Conservation (phyloP, 2,888 invertebrate genomes). For the Herminia tarsipennalis region DNA sequence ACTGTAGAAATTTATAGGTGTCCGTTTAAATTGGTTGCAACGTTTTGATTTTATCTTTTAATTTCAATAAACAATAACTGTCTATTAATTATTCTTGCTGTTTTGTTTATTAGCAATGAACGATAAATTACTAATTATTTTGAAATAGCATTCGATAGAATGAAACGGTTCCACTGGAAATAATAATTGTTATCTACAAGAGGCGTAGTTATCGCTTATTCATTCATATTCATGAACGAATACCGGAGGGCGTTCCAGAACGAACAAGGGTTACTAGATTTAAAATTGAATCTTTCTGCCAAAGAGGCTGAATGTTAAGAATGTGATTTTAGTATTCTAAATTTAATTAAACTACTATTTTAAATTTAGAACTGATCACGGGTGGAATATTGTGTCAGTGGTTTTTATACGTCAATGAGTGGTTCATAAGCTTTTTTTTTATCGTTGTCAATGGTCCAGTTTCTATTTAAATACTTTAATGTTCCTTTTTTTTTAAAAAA, state of each 20-base stretch:
- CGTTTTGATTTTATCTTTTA: no score
- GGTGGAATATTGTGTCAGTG: no score
- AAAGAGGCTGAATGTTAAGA: slow-evolving; percentile 9
- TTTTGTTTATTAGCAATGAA: background rate
- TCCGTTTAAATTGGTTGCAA: no score
- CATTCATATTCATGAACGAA: slow-evolving; percentile 75
- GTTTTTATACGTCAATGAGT: no score
- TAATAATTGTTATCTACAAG: slow-evolving; percentile 73
- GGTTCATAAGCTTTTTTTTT: no score
- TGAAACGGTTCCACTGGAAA: slow-evolving; percentile 41
- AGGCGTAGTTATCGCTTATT: slow-evolving; percentile 66
- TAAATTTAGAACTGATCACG: background rate
- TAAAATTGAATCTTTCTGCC: slow-evolving; percentile 21
- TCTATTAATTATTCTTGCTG: background rate
- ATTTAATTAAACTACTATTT: background rate
- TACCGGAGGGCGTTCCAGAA: slow-evolving; percentile 44
- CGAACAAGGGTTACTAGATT: slow-evolving; percentile 39
- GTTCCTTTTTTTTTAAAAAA: no score
- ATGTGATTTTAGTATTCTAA: slow-evolving; percentile 4
- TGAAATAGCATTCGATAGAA: slow-evolving; percentile 13
- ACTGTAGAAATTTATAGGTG: no score
- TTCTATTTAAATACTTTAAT: no score
- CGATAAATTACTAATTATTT: slow-evolving; percentile 13
- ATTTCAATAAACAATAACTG: no score
- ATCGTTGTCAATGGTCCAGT: no score